Evolutionary conservation across 2,113 vertebrate species (phyloP).

Genomic region (Campylomormyrus tamandua): DNA sequence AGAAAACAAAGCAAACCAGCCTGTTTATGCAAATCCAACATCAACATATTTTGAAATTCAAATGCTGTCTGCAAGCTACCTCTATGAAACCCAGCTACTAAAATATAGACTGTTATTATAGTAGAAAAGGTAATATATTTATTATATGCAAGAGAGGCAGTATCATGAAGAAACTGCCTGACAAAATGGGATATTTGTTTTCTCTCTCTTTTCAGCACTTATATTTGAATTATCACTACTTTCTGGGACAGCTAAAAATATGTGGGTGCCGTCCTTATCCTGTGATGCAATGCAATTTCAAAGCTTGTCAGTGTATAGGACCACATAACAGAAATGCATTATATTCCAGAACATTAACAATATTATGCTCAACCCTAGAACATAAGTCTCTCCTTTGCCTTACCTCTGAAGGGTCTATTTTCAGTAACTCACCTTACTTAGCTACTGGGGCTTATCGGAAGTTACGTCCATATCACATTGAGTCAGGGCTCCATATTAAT

Average conservation of each 20-base stretch:
- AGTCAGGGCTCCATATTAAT: not conserved
- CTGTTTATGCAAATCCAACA: constrained; percentile 1
- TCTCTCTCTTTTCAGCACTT: not conserved
- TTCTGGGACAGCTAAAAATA: not conserved
- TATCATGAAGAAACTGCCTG: not conserved
- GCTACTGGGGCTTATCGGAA: not conserved
- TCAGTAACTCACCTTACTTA: not conserved
- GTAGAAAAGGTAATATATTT: not conserved
- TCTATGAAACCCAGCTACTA: not conserved
- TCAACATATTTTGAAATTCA: constrained; percentile 2
- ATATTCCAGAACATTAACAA: not conserved
- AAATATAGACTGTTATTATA: not conserved
- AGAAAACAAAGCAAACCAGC: not conserved
- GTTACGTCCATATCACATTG: not conserved
- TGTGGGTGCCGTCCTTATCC: not conserved
- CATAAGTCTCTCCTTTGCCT: not conserved
- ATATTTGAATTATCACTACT: not conserved
- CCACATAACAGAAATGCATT: not conserved
- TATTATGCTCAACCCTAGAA: not conserved
- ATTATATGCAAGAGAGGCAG: not conserved
- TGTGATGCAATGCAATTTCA: not conserved
- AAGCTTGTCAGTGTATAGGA: not conserved
- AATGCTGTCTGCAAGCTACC: not conserved
- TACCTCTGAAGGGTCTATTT: not conserved
- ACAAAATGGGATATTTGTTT: not conserved